A percentile compares a stretch with the other conserved stretches of the same genome.
These are phyloP conservation scores for Chelonia mydas DNA, from an alignment of 2,797 vertebrate genomes.

Conservation along the genomic window DNA sequence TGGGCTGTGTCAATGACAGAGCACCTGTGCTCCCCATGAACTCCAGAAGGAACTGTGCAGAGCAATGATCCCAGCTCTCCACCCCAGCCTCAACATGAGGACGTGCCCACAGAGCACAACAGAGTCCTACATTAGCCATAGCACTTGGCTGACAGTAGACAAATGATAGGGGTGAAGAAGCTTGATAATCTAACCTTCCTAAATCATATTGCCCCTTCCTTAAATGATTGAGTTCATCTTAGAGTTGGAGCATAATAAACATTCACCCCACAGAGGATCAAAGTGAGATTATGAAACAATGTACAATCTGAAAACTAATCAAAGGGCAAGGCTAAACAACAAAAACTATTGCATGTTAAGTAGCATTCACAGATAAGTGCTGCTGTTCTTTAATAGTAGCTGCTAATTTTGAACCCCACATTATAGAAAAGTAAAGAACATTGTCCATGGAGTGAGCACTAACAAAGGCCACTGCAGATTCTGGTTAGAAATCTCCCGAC, in stretches of 20 bases:
- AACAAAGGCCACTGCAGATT: not conserved
- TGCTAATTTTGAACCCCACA: not conserved
- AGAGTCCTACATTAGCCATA: not conserved
- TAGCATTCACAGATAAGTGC: not conserved
- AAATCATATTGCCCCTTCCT: not conserved
- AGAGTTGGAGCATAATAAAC: constrained; percentile 10
- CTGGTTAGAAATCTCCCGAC: not conserved
- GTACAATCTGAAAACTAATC: constrained; percentile 35
- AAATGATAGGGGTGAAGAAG: not conserved
- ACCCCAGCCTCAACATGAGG: not conserved
- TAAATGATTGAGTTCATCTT: not conserved
- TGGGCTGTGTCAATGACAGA: not conserved
- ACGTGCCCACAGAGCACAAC: not conserved
- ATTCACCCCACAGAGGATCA: not conserved
- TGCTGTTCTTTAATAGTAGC: not conserved
- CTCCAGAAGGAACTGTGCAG: not conserved
- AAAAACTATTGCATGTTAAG: constrained; percentile 38
- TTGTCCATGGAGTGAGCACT: not conserved
- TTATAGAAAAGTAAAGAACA: not conserved
- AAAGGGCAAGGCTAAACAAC: constrained; percentile 36
- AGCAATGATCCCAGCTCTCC: not conserved
- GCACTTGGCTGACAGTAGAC: not conserved
- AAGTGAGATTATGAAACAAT: constrained; percentile 2
- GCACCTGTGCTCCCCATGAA: not conserved
- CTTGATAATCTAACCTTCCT: not conserved